Conservation (phyloP, 1,140 invertebrate species). For the Aradophagus sp. region DNA sequence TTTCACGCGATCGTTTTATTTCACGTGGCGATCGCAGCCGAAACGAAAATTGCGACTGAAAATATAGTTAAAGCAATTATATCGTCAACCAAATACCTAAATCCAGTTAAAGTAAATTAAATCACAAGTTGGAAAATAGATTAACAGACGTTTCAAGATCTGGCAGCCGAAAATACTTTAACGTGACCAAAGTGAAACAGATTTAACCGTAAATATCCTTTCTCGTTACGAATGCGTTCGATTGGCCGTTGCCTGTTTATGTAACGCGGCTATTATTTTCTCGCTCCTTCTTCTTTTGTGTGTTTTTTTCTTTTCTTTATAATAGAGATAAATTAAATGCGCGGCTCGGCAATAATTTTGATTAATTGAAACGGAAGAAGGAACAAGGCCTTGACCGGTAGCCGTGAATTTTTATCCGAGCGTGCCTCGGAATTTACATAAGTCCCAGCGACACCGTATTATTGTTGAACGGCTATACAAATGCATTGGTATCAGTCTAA, state of each 20-base stretch:
- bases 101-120: slow-evolving; percentile 28
- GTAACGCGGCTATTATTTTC: not conserved
- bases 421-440: slow-evolving; percentile 71
- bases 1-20: slow-evolving; percentile 10
- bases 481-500: slow-evolving; percentile 69
- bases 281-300: not conserved
- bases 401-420: slow-evolving; percentile 69
- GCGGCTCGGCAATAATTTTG: slow-evolving; percentile 20
- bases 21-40: slow-evolving; percentile 1
- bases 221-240: not conserved
- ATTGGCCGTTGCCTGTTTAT: not conserved
- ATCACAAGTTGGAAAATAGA: slow-evolving; percentile 22
- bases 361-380: slow-evolving; percentile 54
- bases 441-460: slow-evolving; percentile 62
- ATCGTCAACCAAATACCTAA: slow-evolving; percentile 14
- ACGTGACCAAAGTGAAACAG: slow-evolving; percentile 10
- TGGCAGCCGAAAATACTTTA: slow-evolving; percentile 21
- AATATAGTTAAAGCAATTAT: slow-evolving; percentile 29
- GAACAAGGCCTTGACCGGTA: slow-evolving; percentile 61
- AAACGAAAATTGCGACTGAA: slow-evolving; percentile 14
- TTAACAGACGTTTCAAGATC: slow-evolving; percentile 31
- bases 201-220: slow-evolving; percentile 14
- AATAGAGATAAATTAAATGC: slow-evolving; percentile 2
- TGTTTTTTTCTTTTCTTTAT: not conserved
- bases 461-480: slow-evolving; percentile 64